Evolutionary conservation across 1,140 invertebrate species (phyloP), one percentile per base, ranked within the genome.

Genomic region (Sinella curviseta): DNA sequence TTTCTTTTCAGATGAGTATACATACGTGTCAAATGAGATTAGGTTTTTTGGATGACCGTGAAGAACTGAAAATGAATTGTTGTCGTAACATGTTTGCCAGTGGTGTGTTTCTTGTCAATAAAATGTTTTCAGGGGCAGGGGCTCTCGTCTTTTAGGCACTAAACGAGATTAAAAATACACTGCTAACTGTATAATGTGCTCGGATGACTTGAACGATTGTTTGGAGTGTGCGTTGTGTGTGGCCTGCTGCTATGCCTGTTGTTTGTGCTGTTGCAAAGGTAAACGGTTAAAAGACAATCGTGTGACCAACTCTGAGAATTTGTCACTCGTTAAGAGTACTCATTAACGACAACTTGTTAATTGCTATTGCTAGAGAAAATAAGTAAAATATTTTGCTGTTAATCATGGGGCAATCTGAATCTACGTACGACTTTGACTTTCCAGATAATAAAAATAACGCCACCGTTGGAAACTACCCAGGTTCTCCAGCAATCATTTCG

Each of bases 261-360:
- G 65, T 70, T 30, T 70, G 8, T 70, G 65, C 31, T 70, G 65
- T 30, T 70, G 65, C 31, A 70, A 70, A 70, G 65, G 65, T 70
- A 70, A 17, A 8, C 17, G 17, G 39, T 48, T 48, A 17, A 48
- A 48, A 4, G 4, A 48, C 39, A 48, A 8, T 48, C 4, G 39
- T 48, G 4, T 17, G 4, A 8, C 39, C 4, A 17, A 48, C 39
- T 48, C 17, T 48, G 17, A 48, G 39, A 4, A 48, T n/a, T n/a
- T n/a, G n/a, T n/a, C n/a, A n/a, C n/a, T n/a, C n/a, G n/a, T n/a
- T n/a, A n/a, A n/a, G n/a, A n/a, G n/a, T n/a, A n/a, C n/a, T n/a
- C n/a, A n/a, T n/a, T n/a, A n/a, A 17, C 39, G 39, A 17, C 39
- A 48, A 48, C 39, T 48, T 48, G 39, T 48, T 48, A 8, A 4